Base-by-base conservation (phyloP, 2,113 vertebrate species). In the Channa argus region DNA sequence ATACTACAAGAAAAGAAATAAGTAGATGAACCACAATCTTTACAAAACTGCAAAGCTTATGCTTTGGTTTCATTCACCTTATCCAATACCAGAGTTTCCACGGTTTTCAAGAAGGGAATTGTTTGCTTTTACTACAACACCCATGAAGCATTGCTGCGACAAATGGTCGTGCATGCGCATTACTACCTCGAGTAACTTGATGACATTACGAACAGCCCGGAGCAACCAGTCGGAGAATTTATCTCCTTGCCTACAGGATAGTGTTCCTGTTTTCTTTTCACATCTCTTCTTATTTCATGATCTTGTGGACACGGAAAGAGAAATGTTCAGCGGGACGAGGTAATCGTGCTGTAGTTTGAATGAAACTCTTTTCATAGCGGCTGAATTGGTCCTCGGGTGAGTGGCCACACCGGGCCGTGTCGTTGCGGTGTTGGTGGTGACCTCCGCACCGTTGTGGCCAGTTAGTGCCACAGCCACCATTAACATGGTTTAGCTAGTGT, bases 151-250 rank as follows among this genome's bases (percentile, higher is more conserved):
- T 5, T 8, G 51, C 38, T 2, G 10, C 3, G 41, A 6, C 37
- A 54, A 7, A 0, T 24, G 24, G 4, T 3, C 0, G 46, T 85
- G 73, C 92, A 84, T 88, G 92, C 89, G 90, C 84, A 64, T 2
- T 55, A 14, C 4, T 60, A 34, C 15, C 15, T 39, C 3, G 24
- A 75, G 74, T 58, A 47, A 62, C 46, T 2, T 61, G 71, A 82
- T 86, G 88, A 91, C 83, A 45, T 91, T 80, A 91, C 83, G 56
- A 63, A 34, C 63, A 58, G 44, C 38, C 67, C 79, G 63, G 77
- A 79, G 83, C 86, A 80, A 88, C 78, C 84, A 80, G 80, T 71
- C 74, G 14, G 75, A 74, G 65, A 79, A 82, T 77, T 79, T 59
- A 14, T 58, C 79, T 77, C 50, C 46, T 47, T 73, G 52, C 34